Percentiles rank a stretch among this genome's conserved stretches.
Conservation (phyloP, 1,140 invertebrate genomes). For the Dreissena rostriformis region DNA sequence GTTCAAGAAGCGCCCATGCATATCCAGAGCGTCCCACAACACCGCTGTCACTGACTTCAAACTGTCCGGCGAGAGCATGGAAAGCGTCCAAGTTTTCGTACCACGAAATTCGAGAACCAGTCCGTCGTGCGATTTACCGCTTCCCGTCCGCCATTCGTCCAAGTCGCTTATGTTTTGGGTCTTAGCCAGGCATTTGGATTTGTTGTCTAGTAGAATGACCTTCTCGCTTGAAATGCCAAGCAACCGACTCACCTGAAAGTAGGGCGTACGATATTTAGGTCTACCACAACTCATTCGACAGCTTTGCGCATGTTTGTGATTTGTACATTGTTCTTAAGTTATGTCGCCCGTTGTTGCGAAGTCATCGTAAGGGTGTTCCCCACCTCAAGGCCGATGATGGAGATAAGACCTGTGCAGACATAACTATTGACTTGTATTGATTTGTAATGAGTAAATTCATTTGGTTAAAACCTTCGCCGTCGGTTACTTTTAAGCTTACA, state of each 20-base stretch:
- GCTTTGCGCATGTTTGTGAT: too few species aligned
- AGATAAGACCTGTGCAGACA: too few species aligned
- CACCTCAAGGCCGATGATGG: too few species aligned
- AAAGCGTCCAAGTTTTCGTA: conserved; percentile 82
- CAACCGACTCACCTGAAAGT: conserved; percentile 84
- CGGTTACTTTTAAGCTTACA: too few species aligned
- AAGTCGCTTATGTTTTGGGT: conserved; percentile 85
- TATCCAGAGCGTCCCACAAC: conserved; percentile 83
- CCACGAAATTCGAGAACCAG: conserved; percentile 86
- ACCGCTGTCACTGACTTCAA: conserved; percentile 83
- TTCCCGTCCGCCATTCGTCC: conserved; percentile 87
- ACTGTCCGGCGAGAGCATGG: conserved; percentile 81
- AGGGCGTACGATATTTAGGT: not conserved
- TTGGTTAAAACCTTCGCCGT: too few species aligned
- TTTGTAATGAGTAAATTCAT: too few species aligned
- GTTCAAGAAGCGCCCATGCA: conserved; percentile 80
- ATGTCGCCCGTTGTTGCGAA: too few species aligned
- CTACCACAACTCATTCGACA: not conserved
- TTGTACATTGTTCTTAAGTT: too few species aligned
- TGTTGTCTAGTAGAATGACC: conserved; percentile 86
- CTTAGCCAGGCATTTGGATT: conserved; percentile 85
- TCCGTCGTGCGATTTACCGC: conserved; percentile 86
- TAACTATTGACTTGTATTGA: too few species aligned
- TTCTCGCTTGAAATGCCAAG: conserved; percentile 85
- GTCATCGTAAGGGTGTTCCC: too few species aligned